Conservation (phyloP, 2,113 vertebrate genomes). For the Cebus imitator region DNA sequence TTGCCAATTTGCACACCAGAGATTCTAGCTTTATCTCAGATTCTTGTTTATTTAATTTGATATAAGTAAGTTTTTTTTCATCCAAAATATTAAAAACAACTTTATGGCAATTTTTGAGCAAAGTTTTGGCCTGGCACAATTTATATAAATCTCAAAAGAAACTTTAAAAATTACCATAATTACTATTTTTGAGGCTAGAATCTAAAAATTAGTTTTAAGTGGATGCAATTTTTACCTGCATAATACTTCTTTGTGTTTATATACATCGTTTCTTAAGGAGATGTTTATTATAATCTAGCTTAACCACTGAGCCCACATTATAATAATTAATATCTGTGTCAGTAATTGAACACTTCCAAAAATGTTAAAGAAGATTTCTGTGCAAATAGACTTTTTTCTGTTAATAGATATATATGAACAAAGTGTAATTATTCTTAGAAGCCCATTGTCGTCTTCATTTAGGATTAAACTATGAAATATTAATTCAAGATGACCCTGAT, state of each 20-base stretch:
- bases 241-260: background rate
- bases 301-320: background rate
- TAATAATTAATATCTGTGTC: background rate
- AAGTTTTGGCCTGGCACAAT: background rate
- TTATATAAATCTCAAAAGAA: background rate
- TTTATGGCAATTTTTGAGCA: background rate
- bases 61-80: background rate
- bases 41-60: background rate
- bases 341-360: background rate
- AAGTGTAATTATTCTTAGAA: background rate
- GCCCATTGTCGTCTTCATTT: background rate
- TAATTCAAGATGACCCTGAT: background rate
- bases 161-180: background rate
- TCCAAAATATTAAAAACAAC: background rate
- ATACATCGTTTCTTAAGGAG: background rate
- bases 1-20: background rate
- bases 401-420: background rate
- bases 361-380: background rate
- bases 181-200: background rate
- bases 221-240: background rate
- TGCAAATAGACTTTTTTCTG: background rate
- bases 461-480: slow-evolving; percentile 16
- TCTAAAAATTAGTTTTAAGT: slow-evolving; percentile 23
- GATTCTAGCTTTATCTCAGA: background rate
- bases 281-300: background rate